These are phyloP conservation scores for Steinernema carpocapsae DNA, from an alignment of 2,888 invertebrate species.

Conservation along the genomic window DNA sequence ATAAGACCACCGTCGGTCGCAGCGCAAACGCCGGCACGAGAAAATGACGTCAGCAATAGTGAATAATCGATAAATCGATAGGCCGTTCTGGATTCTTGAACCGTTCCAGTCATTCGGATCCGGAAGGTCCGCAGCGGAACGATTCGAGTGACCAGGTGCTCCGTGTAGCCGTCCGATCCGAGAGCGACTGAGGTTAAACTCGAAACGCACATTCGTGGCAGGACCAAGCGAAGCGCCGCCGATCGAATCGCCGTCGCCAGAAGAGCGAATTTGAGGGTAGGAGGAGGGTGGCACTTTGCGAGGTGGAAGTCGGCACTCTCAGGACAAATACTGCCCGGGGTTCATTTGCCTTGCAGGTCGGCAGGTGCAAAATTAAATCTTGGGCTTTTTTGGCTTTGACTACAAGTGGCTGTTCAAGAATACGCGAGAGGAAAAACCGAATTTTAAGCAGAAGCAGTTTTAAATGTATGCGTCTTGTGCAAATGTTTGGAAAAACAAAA, in stretches of 20 bases:
- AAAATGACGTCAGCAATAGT: constrained; percentile 21
- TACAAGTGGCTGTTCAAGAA: no score
- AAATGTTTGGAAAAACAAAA: no score
- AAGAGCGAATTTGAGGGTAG: constrained; percentile 1
- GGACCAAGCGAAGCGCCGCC: neutral
- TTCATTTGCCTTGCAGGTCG: no score
- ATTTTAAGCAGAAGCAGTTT: no score
- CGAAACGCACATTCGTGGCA: constrained; percentile 16
- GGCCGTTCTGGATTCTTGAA: neutral
- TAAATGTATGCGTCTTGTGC: no score
- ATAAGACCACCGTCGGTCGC: constrained; percentile 25
- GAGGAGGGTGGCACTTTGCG: neutral
- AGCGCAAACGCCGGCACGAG: constrained; percentile 29
- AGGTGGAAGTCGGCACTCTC: neutral
- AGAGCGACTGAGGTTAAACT: neutral
- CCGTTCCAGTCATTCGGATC: neutral
- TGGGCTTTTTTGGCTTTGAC: no score
- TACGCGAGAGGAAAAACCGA: no score
- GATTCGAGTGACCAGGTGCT: neutral
- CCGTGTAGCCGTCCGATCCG: neutral
- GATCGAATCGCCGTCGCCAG: constrained; percentile 11
- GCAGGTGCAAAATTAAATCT: no score
- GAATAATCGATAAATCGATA: constrained; percentile 31
- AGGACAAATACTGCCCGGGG: no score
- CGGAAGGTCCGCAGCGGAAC: neutral